Conservation (phyloP, 2,797 vertebrate species). For the Somateria mollissima region DNA sequence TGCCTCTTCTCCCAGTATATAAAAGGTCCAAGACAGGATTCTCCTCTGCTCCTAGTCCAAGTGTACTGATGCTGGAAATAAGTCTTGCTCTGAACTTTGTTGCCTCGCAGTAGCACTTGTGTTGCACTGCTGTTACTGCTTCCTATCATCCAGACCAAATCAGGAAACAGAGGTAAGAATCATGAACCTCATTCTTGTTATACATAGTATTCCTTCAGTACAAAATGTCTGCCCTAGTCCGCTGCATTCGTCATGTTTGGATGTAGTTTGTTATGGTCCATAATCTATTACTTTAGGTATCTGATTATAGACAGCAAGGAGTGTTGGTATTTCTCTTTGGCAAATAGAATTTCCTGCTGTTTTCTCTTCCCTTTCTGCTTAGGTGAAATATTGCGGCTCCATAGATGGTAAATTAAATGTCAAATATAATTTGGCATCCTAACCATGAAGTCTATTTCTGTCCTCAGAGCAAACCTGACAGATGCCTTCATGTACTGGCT, state of each 20-base stretch:
- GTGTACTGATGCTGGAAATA: neutral
- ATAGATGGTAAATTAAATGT: constrained; percentile 75
- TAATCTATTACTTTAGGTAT: constrained; percentile 59
- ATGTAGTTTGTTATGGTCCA: constrained; percentile 16
- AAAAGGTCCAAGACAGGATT: neutral
- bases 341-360: constrained; percentile 57
- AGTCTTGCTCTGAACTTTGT: neutral
- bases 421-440: constrained; percentile 73
- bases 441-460: constrained; percentile 67
- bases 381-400: constrained; percentile 50
- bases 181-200: neutral
- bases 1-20: neutral
- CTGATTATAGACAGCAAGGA: constrained; percentile 23
- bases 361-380: constrained; percentile 50
- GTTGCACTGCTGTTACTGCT: neutral
- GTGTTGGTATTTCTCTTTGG: constrained; percentile 22
- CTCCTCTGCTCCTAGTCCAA: neutral
- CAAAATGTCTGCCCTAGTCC: neutral
- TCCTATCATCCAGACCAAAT: neutral
- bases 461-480: constrained; percentile 67
- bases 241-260: neutral
- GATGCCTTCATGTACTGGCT: constrained; percentile 55
- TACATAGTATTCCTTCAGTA: neutral
- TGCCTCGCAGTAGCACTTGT: neutral
- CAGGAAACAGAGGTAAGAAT: neutral